Conservation (phyloP, 2,888 invertebrate genomes). For the Leucania comma region DNA sequence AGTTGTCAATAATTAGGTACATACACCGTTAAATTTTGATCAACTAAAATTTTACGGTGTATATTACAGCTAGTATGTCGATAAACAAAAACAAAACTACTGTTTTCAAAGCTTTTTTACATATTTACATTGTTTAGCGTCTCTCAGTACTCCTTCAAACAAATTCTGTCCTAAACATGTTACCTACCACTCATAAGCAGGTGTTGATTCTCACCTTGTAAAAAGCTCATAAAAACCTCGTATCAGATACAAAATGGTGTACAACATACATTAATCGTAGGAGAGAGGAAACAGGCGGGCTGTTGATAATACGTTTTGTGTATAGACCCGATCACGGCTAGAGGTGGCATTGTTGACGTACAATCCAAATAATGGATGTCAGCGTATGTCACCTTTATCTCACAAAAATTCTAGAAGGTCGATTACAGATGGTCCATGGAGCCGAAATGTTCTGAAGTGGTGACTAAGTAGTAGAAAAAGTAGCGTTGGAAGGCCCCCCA, state of each 20-base stretch:
- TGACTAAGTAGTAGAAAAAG: too few species aligned
- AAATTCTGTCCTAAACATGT: neutral
- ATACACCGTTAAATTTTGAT: too few species aligned
- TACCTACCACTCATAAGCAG: slow-evolving; percentile 3
- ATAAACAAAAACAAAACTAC: too few species aligned
- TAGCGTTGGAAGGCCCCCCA: too few species aligned
- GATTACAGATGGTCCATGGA: too few species aligned
- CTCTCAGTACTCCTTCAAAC: neutral
- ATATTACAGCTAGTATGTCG: too few species aligned
- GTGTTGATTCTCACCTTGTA: slow-evolving; percentile 28
- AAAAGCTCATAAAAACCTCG: slow-evolving; percentile 27
- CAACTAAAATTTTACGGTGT: too few species aligned
- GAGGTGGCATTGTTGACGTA: neutral
- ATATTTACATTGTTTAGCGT: neutral
- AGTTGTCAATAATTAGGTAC: too few species aligned
- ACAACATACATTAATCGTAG: slow-evolving; percentile 34
- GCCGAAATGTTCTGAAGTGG: too few species aligned
- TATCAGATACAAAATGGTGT: slow-evolving; percentile 34
- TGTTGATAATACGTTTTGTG: slow-evolving; percentile 24
- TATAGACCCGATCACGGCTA: neutral
- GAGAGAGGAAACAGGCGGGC: slow-evolving; percentile 8
- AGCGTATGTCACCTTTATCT: too few species aligned
- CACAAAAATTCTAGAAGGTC: too few species aligned
- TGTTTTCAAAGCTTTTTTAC: neutral
- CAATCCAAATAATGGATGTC: neutral